Evolutionary conservation across 2,797 vertebrate species (phyloP), one percentile per base, ranked within the genome.

Genomic region (Chanos chanos): DNA sequence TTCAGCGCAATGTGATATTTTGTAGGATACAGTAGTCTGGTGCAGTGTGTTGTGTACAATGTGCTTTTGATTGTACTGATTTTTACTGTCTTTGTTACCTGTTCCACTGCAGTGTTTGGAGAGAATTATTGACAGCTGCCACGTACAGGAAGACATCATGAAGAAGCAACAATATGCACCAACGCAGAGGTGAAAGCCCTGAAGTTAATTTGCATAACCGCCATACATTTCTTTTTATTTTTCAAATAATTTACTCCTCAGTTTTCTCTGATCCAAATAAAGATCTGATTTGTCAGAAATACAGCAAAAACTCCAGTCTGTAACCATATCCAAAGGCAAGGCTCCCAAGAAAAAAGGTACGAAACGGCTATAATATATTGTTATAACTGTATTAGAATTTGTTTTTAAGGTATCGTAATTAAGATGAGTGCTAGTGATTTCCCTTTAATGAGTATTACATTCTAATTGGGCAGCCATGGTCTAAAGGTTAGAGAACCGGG

Each of bases 41-140:
- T n/a, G 6, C 21, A 12, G 2, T 6, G 13, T 7, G 18, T 16
- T 34, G 49, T 47, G 16, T 27, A 9, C 4, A 7, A n/a, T 28
- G 5, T 31, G 49, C 37, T 31, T 27, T 10, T 37, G 5, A 3
- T 37, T 27, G 10, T n/a, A 30, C 9, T 30, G 31, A 18, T 55
- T 15, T 31, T n/a, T n/a, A n/a, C n/a, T n/a, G n/a, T n/a, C n/a
- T n/a, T n/a, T n/a, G n/a, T n/a, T n/a, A n/a, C n/a, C n/a, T n/a
- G n/a, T n/a, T n/a, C n/a, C n/a, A n/a, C n/a, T n/a, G 22, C 31
- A 55, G 61, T 54, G 41, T 33, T 22, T 47, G 40, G 50, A 64
- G 51, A 55, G 50, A 16, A 37, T 54, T 61, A 48, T 21, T 37
- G 31, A 27, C 41, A 54, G 8, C 22, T 54, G 22, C 27, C 24